Base-by-base conservation (phyloP, 1,140 invertebrate species). In the Hetaerina americana region DNA sequence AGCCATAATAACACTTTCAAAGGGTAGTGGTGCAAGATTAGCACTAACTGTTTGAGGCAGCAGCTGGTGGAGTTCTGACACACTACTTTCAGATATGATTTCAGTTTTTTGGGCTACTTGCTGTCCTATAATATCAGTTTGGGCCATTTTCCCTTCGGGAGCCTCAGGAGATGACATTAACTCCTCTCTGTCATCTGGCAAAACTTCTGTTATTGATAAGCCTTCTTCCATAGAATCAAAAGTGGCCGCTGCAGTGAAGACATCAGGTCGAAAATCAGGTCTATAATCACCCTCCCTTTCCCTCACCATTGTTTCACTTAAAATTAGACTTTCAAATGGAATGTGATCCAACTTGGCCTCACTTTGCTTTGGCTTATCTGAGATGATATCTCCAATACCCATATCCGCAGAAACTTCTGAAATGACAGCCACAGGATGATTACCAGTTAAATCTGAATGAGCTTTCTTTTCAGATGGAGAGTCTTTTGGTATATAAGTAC, bases 351-450 rank as follows among this genome's bases (percentile, higher is more conserved):
- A 76, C 71, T 80, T 81, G 0, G 84, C 82, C 73, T 77, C 79
- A 27, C 77, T 76, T 72, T 80, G 77, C 70, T 76, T 70, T 2
- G 78, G 77, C 70, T 76, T 75, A 71, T 80, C 76, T 27, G 77
- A 28, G 49, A 73, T 74, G 6, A 85, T 74, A 27, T 82, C 78
- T 25, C 74, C 78, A 71, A 83, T 72, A 66, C 76, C 78, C 5
- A 78, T 75, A 69, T 82, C 78, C 31, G 82, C 78, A 27, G 80
- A 26, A 70, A 85, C 75, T 80, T 86, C 83, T 68, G 82, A 82
- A 74, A 81, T 84, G 0, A 82, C 79, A 2, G 86, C 85, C 29
- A 87, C 82, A 68, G 75, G 40, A 57, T 57, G 76, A 75, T 86
- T 81, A 15, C 81, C 76, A 74, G 81, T 78, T 71, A 87, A 80